Evolutionary conservation across 2,113 vertebrate genomes (phyloP), one percentile per base, ranked within the genome.

Genomic region (Labrus mixtus): DNA sequence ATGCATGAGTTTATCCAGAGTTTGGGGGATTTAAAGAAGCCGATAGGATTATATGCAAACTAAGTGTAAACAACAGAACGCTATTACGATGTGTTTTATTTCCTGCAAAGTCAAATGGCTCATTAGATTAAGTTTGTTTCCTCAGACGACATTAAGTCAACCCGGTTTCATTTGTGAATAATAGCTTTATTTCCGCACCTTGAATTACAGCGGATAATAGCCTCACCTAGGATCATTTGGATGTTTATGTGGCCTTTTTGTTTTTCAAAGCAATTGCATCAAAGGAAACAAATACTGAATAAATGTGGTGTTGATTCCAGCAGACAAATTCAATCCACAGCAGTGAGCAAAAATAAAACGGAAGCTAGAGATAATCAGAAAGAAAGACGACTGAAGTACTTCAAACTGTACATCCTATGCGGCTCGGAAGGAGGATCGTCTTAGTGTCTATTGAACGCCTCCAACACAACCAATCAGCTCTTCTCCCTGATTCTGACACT

Each of bases 1-100:
- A 88, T 87, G 82, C 73, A 75, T 62, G 82, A 86, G 73, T 91
- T 90, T 82, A 91, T 82, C 50, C 79, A 67, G 74, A 85, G 63
- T 89, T 89, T 39, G 66, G 46, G 65, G 79, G 78, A 79, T 89
- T 90, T 80, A 84, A 73, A 76, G 56, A 76, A 76, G 73, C 70
- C 55, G 54, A 79, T 19, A 15, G 78, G 77, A 88, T 83, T 86
- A 79, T n/a, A 81, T 64, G 83, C 63, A 73, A 76, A 86, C 57
- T 17, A 54, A 61, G 76, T 64, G 73, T 67, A 84, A 84, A 87
- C 71, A 83, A 33, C 61, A 70, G 76, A 87, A 76, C 50, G 67
- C 45, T 68, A 86, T 76, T 74, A 82, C 61, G 77, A 51, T 11
- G 72, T 41, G 68, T 69, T 36, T 82, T 69, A 57, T 67, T 76